These are phyloP conservation scores for Eudemis profundana DNA, from an alignment of 2,888 invertebrate genomes.

Conservation along the genomic window DNA sequence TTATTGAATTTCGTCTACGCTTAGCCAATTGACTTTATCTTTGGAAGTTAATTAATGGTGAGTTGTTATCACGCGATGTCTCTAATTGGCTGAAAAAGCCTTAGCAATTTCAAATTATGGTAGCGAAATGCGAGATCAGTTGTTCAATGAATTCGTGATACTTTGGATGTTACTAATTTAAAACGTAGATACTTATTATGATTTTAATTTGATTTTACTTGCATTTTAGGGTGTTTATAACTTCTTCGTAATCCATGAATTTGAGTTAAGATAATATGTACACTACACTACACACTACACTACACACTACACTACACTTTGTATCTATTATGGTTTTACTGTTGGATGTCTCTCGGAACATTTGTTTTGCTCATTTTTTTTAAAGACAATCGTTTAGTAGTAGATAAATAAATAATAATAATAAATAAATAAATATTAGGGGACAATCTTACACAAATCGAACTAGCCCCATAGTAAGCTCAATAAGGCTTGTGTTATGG, in stretches of 20 bases:
- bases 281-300: too few species aligned
- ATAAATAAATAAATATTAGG: too few species aligned
- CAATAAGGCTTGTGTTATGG: too few species aligned
- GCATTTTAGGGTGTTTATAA: background rate
- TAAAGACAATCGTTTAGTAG: too few species aligned
- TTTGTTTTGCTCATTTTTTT: too few species aligned
- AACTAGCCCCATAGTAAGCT: too few species aligned
- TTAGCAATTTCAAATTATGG: slow-evolving; percentile 43
- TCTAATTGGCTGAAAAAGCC: slow-evolving; percentile 65
- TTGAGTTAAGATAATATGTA: too few species aligned
- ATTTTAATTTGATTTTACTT: background rate
- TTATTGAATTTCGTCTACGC: slow-evolving; percentile 75
- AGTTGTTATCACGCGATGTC: slow-evolving; percentile 74
- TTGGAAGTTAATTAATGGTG: slow-evolving; percentile 77
- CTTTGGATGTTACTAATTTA: slow-evolving; percentile 16
- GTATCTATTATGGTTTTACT: too few species aligned
- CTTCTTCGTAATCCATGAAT: background rate
- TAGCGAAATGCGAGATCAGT: slow-evolving; percentile 42
- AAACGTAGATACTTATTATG: slow-evolving; percentile 4
- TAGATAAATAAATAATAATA: too few species aligned
- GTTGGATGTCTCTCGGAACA: too few species aligned
- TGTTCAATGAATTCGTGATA: slow-evolving; percentile 31
- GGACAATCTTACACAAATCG: too few species aligned
- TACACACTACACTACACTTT: too few species aligned
- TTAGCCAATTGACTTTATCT: slow-evolving; percentile 81